Base-by-base conservation (phyloP, 1,140 invertebrate species). In the Caenorhabditis latens region DNA sequence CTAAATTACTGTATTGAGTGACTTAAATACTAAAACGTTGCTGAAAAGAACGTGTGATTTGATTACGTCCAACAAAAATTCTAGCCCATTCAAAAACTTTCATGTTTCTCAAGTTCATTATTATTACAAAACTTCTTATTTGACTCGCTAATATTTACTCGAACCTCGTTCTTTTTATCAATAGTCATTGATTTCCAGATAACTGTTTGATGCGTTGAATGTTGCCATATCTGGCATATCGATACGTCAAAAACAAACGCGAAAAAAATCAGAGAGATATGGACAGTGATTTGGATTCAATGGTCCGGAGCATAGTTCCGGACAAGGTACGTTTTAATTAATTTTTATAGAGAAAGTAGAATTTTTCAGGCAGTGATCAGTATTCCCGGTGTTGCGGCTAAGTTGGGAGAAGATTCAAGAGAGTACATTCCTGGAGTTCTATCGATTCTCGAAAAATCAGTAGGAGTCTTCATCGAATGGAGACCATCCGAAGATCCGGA, bases 401-500 rank as follows among this genome's bases (percentile, higher is more conserved):
- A 67, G 24, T 42, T 88, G 50, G 32, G 50, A 0, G 87, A 88
- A 43, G 67, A 75, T 0, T 21, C 61, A 4, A n/a, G 32, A 8
- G 87, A 88, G 21, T 67, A 63, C 24, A 84, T 88, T 79, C 87
- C 87, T 0, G 87, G 87, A 43, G 55, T 32, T n/a, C 32, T 88
- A n/a, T 32, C 65, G 21, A 88, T 88, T n/a, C 21, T 67, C 32
- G 87, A 88, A 48, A 88, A 88, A 65, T 65, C 67, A 7, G 43
- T n/a, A 40, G 89, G 89, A 40, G 87, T 89, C 11, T 89, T 89
- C 85, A 89, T 89, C 50, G 89, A 89, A 87, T 89, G 89, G 89
- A 53, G n/a, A 14, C 89, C 89, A 19, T 43, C 42, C 3, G 89
- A 89, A 43, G 85, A 89, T 16, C 75, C 67, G 6, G 84, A 85